These are phyloP conservation scores for Pediacus dermestoides DNA, from an alignment of 2,888 invertebrate species.

Conservation along the genomic window DNA sequence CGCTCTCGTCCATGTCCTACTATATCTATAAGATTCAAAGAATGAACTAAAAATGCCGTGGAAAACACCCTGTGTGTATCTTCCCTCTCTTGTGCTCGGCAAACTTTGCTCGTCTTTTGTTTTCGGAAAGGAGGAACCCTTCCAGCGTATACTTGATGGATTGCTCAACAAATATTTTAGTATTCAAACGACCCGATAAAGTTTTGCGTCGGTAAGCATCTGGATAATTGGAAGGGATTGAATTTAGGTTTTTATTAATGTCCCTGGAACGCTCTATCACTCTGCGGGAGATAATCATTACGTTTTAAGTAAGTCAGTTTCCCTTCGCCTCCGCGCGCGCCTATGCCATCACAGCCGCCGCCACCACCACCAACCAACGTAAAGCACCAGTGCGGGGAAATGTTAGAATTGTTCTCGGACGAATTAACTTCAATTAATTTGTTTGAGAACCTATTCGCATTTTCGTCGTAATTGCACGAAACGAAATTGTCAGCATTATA, in stretches of 20 bases:
- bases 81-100: slow-evolving; percentile 18
- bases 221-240: slow-evolving; percentile 40
- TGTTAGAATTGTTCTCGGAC: slow-evolving; percentile 10
- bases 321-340: too few species aligned
- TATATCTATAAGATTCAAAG: too few species aligned
- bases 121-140: slow-evolving; percentile 19
- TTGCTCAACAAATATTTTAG: slow-evolving; percentile 45
- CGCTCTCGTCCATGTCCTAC: too few species aligned
- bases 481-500: slow-evolving; percentile 16
- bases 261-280: slow-evolving; percentile 25
- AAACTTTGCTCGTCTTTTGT: slow-evolving; percentile 29
- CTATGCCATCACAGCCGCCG: too few species aligned
- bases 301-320: slow-evolving; percentile 29
- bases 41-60: too few species aligned
- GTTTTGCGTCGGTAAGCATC: slow-evolving; percentile 37
- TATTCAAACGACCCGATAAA: slow-evolving; percentile 42
- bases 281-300: slow-evolving; percentile 26
- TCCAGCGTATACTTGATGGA: slow-evolving; percentile 36
- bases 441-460: slow-evolving; percentile 11
- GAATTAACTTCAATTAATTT: slow-evolving; percentile 21
- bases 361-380: too few species aligned
- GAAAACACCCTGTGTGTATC: slow-evolving; percentile 4
- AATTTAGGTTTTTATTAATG: slow-evolving; percentile 40
- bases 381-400: too few species aligned
- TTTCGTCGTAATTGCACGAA: slow-evolving; percentile 13